Base-by-base conservation (phyloP, 1,140 invertebrate genomes). In the Drosophila nikananu region DNA sequence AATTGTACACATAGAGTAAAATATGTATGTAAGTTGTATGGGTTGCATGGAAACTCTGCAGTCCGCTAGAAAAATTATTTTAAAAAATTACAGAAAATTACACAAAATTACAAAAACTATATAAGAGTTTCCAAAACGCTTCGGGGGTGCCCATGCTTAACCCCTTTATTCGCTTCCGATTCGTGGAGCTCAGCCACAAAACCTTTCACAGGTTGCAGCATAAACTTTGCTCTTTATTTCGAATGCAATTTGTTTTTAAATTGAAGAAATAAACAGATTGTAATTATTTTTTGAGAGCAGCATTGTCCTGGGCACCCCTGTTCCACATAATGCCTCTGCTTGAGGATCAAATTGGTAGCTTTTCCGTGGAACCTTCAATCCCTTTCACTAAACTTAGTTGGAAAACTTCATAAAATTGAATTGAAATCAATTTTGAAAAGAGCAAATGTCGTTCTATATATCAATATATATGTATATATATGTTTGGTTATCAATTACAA, bases 1-100 rank as follows among this genome's bases (percentile, higher is more conserved):
- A 68, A 59, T 52, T 76, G 41, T 64, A 80, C 81, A 83, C 65
- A 67, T 58, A 35, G 48, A 72, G 44, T 80, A 76, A 79, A 79
- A 80, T 71, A 83, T 64, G 32, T 71, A 83, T 64, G 32, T 64
- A 39, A 25, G 32, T 30, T 23, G 46, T 63, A n/a, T 13, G 21
- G 32, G 0, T 25, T 3, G 15, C 9, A 1, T 32, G 3, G 5
- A 63, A 61, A 27, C 19, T 17, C 19, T 44, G 25, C 9, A 32
- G 37, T 3, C n/a, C n/a, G n/a, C n/a, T n/a, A n/a, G n/a, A n/a
- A n/a, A n/a, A n/a, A n/a, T n/a, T n/a, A n/a, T n/a, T n/a, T n/a
- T n/a, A n/a, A n/a, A n/a, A n/a, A n/a, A n/a, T n/a, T n/a, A n/a
- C n/a, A n/a, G n/a, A n/a, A 27, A 27, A 27, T 27, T 27, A 1